Evolutionary conservation across 2,113 vertebrate genomes (phyloP), one percentile per base, ranked within the genome.

Genomic region (Capreolus pygargus): DNA sequence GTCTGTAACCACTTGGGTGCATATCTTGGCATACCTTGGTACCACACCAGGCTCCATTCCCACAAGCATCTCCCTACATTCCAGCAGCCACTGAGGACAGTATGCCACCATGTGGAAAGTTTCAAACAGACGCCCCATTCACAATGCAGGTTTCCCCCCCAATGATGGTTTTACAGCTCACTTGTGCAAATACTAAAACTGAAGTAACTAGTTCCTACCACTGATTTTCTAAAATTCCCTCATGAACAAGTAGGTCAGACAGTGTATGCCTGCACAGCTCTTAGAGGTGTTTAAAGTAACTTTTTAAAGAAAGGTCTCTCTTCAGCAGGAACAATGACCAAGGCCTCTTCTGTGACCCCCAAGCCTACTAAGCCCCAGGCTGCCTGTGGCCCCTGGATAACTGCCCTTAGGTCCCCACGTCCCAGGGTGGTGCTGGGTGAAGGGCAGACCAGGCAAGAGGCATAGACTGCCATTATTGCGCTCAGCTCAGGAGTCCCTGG

Each of bases 391-490:
- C 39, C 33, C 27, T 45, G 81, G 55, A 28, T 27, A 45, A n/a
- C n/a, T n/a, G 28, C 1, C 21, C n/a, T 2, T 16, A 23, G 45
- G 15, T 12, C 36, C n/a, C n/a, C 27, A n/a, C 45, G 28, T 28
- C 67, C 28, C 45, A 45, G 64, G 58, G 7, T 7, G 79, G 61
- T 16, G 2, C 10, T 15, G 45, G 55, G 52, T 2, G 1, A 50
- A 78, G 45, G 55, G 64, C 7, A 61, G 54, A 30, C 21, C 27
- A 76, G n/a, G 54, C 21, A 30, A 5, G 25, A 57, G 23, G 39
- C 36, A 55, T 43, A 39, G 57, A 25, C 15, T 33, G 17, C 47
- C 23, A 27, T 54, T 5, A 28, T 0, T 12, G 25, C 0, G 0
- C 12, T 82, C 74, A 74, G 64, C 60, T 5, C 4, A 1, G 15